Evolutionary conservation across 1,140 invertebrate species (phyloP).

Genomic region (Archivesica marissinica): DNA sequence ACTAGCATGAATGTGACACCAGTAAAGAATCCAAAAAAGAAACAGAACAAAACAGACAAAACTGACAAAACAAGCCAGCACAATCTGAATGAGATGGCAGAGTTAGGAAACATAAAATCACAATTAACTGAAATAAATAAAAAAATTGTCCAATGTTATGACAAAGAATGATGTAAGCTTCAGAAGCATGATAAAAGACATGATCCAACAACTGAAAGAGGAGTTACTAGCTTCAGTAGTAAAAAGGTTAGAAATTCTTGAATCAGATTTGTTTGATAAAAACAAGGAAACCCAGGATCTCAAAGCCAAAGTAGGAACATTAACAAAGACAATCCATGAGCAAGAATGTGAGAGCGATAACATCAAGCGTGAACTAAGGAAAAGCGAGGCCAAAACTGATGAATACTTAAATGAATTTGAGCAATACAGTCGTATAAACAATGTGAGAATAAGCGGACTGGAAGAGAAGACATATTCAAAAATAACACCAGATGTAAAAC

Average conservation of each 20-base stretch:
- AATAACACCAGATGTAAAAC: no score
- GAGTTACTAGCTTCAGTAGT: no score
- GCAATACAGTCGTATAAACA: slow-evolving; percentile 1
- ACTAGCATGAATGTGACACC: not conserved
- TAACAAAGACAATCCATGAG: slow-evolving; percentile 1
- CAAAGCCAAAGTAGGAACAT: not conserved
- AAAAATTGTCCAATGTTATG: slow-evolving; percentile 15
- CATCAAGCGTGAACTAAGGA: not conserved
- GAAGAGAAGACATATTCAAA: not conserved
- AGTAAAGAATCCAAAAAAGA: not conserved
- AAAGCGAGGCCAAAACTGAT: not conserved
- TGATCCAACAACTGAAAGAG: slow-evolving; percentile 20
- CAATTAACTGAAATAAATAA: not conserved
- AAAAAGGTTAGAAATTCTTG: not conserved
- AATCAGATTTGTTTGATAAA: slow-evolving; percentile 15
- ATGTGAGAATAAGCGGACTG: not conserved
- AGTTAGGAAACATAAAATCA: not conserved
- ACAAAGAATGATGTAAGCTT: not conserved
- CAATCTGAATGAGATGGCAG: no score
- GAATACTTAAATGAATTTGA: slow-evolving; percentile 16
- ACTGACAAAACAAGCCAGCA: not conserved
- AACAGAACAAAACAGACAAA: not conserved
- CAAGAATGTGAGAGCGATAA: not conserved
- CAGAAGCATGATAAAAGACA: not conserved
- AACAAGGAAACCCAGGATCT: not conserved